These are phyloP conservation scores for Callorhinus ursinus DNA, from an alignment of 2,113 vertebrate species.

Conservation along the genomic window DNA sequence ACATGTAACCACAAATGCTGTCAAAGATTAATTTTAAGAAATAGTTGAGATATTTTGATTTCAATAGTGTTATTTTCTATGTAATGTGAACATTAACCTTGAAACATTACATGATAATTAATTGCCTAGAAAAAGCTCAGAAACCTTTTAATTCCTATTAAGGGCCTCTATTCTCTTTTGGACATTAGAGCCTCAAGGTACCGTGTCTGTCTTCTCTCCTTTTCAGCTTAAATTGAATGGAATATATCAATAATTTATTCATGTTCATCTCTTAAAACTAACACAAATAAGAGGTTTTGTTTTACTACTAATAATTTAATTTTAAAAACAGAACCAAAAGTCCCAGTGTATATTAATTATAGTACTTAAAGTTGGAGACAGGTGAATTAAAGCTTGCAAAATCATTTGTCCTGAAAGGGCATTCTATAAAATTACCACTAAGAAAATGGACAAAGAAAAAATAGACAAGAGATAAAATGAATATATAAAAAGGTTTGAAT, in stretches of 20 bases:
- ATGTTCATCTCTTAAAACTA: neutral
- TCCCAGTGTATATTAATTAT: neutral
- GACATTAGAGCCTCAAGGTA: neutral
- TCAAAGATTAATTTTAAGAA: neutral
- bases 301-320: neutral
- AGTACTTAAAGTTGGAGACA: neutral
- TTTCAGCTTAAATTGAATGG: neutral
- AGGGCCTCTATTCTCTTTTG: neutral
- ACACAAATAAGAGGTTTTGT: neutral
- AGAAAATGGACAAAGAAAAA: slow-evolving; percentile 17
- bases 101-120: neutral
- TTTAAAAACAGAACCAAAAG: neutral
- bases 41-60: neutral
- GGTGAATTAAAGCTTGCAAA: neutral
- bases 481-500: neutral
- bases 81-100: neutral
- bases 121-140: neutral
- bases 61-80: neutral
- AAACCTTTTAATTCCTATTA: neutral
- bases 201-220: neutral
- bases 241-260: slow-evolving; percentile 17
- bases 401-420: neutral
- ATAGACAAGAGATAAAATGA: neutral
- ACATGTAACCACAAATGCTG: neutral
- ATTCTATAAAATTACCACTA: neutral